Conservation (phyloP, 2,113 vertebrate species). For the Regulus satrapa region DNA sequence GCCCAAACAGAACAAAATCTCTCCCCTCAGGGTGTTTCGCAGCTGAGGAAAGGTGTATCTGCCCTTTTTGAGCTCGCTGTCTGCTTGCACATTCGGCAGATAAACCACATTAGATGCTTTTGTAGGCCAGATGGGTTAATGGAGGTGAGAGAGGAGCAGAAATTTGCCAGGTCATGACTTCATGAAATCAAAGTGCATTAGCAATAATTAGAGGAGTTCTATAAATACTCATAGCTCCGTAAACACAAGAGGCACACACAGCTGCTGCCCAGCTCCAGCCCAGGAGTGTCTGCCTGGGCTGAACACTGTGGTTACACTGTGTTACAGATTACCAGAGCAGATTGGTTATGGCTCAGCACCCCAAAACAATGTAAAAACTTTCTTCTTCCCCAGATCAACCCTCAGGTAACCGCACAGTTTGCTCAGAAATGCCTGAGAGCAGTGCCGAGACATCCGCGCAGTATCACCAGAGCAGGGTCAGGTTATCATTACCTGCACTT, state of each 20-base stretch:
- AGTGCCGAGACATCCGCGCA: fast-evolving
- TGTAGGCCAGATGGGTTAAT: neutral
- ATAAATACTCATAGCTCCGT: neutral
- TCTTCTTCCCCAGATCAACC: neutral
- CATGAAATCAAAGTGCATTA: neutral
- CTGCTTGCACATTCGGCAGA: neutral
- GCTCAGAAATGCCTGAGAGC: neutral
- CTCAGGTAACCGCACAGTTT: neutral
- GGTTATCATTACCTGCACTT: neutral
- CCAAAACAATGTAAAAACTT: neutral
- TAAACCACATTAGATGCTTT: neutral
- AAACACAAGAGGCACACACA: fast-evolving
- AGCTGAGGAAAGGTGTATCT: neutral
- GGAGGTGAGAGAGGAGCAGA: neutral
- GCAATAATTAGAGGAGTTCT: neutral
- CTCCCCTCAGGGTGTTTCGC: neutral
- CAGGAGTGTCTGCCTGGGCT: neutral
- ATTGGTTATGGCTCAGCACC: neutral
- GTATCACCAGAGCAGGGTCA: neutral
- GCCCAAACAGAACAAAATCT: neutral
- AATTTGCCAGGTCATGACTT: neutral
- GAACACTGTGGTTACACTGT: neutral
- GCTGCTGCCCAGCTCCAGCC: neutral
- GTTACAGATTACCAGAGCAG: neutral
- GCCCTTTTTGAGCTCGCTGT: neutral